These are phyloP conservation scores for Ostrea denselamellosa DNA, from an alignment of 1,140 invertebrate species.

Conservation along the genomic window DNA sequence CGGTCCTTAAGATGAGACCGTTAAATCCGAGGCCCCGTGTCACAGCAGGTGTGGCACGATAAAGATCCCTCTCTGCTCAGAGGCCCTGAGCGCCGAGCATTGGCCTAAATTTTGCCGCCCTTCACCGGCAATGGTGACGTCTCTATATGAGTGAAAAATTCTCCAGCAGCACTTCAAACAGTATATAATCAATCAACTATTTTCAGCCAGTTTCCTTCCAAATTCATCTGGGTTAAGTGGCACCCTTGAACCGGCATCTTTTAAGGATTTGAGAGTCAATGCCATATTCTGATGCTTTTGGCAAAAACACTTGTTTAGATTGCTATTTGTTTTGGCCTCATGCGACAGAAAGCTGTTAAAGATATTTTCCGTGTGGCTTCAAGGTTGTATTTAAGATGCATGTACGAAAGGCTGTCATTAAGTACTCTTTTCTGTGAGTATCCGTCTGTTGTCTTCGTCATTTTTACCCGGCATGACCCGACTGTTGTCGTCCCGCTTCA, in stretches of 20 bases:
- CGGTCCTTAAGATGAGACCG: no score
- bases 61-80: no score
- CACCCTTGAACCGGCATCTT: background rate
- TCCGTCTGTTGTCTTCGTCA: constrained; percentile 21
- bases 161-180: no score
- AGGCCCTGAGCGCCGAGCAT: no score
- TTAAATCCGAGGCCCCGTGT: no score
- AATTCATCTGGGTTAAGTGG: constrained; percentile 46
- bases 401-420: constrained; percentile 41
- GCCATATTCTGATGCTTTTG: constrained; percentile 53
- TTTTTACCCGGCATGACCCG: constrained; percentile 49
- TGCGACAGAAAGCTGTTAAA: constrained; percentile 23
- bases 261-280: constrained; percentile 42
- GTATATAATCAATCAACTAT: no score
- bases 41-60: no score
- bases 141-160: no score
- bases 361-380: constrained; percentile 41
- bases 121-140: no score
- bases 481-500: constrained; percentile 54
- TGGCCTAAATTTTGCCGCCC: no score
- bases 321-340: constrained; percentile 22
- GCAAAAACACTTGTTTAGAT: constrained; percentile 49
- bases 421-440: constrained; percentile 35
- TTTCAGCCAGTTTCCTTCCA: no score
- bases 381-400: constrained; percentile 1